Conservation (phyloP, 2,797 vertebrate species). For the Cyclopterus lumpus region DNA sequence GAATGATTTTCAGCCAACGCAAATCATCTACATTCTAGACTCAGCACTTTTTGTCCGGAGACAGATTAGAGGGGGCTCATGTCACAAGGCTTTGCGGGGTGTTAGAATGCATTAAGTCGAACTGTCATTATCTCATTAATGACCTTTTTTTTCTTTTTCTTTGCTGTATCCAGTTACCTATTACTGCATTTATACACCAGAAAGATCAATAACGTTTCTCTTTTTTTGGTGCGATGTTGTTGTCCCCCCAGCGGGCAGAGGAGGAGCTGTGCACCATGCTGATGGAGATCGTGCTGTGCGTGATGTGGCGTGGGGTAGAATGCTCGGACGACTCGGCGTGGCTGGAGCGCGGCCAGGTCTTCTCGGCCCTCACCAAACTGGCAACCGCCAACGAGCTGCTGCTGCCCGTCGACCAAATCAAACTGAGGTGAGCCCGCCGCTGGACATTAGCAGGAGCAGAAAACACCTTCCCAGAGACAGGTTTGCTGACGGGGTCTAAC, state of each 20-base stretch:
- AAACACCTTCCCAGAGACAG: neutral
- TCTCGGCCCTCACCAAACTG: constrained; percentile 93
- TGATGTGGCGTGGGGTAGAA: constrained; percentile 96
- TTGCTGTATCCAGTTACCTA: neutral
- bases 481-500: neutral
- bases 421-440: constrained; percentile 84
- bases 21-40: neutral
- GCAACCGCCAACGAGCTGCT: constrained; percentile 91
- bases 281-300: constrained; percentile 88
- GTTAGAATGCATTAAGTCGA: neutral
- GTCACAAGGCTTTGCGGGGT: neutral
- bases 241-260: constrained; percentile 84
- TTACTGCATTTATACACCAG: neutral
- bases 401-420: constrained; percentile 92
- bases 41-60: neutral
- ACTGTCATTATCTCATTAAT: neutral
- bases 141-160: neutral
- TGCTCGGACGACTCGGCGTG: constrained; percentile 92
- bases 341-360: constrained; percentile 95
- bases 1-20: neutral
- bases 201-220: constrained; percentile 1
- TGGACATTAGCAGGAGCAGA: neutral
- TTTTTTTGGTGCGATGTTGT: constrained; percentile 34
- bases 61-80: neutral
- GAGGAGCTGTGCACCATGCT: constrained; percentile 91